These are phyloP conservation scores for Porites divaricata DNA, from an alignment of 92 coral and sea anemone genomes.

Conservation along the genomic window DNA sequence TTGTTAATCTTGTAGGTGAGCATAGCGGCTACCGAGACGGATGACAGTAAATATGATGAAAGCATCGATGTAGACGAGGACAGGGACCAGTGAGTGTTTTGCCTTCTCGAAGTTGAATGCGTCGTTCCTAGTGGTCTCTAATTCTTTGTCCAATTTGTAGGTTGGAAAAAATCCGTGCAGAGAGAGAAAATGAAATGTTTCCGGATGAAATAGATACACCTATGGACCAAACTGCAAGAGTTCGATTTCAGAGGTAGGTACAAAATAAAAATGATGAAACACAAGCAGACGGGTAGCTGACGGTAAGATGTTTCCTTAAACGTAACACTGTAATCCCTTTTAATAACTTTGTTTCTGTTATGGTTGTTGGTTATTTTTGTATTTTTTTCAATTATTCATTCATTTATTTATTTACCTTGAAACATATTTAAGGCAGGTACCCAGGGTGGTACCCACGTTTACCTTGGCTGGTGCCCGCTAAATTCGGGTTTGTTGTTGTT, in stretches of 20 bases:
- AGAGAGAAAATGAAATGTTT: slow-evolving; percentile 95
- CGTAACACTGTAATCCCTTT: too few relatives aligned
- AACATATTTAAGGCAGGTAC: too few relatives aligned
- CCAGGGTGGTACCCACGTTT: too few relatives aligned
- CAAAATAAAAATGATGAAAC: not conserved
- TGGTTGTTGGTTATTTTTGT: too few relatives aligned
- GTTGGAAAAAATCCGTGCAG: slow-evolving; percentile 93
- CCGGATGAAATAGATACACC: slow-evolving; percentile 99
- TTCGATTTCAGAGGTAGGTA: slow-evolving; percentile 92
- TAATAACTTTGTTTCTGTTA: too few relatives aligned
- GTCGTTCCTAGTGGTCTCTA: not conserved
- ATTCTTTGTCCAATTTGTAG: slow-evolving; percentile 31
- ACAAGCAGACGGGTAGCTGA: too few relatives aligned
- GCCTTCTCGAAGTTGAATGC: not conserved
- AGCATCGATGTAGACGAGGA: slow-evolving; percentile 84
- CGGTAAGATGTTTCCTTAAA: too few relatives aligned
- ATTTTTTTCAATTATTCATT: too few relatives aligned
- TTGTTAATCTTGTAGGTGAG: slow-evolving; percentile 66
- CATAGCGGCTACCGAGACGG: slow-evolving; percentile 86
- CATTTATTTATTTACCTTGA: too few relatives aligned
- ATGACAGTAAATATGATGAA: slow-evolving; percentile 87
- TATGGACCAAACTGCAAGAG: slow-evolving; percentile 83
- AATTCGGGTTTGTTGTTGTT: too few relatives aligned
- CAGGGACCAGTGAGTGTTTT: slow-evolving; percentile 75
- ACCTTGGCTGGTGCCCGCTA: too few relatives aligned